Evolutionary conservation across 2,888 invertebrate species (phyloP).

Genomic region (Diadegma fenestrale): DNA sequence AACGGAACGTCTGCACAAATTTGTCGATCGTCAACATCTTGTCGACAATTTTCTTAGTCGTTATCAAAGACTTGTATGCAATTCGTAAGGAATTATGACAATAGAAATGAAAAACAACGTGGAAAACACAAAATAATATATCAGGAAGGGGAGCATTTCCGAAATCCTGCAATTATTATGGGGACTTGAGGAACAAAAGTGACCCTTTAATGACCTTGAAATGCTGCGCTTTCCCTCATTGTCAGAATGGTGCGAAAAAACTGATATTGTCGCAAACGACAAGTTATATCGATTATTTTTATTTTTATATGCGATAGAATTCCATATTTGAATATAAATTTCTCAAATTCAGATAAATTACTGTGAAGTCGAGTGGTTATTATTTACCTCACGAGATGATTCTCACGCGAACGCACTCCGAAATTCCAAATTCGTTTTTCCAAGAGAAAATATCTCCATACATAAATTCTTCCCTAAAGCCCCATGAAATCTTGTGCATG

Average conservation of each 20-base stretch:
- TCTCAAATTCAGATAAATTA: not conserved
- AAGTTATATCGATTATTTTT: not conserved
- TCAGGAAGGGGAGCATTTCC: not conserved
- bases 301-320: not conserved
- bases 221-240: not conserved
- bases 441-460: not conserved
- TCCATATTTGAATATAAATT: not conserved
- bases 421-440: not conserved
- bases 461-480: not conserved
- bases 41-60: not conserved
- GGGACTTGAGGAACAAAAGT: not conserved
- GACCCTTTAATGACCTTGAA: not conserved
- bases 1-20: not conserved
- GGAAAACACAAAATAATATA: not conserved
- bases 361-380: not conserved
- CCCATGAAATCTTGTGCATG: not conserved
- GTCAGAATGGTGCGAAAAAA: not conserved
- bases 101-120: not conserved
- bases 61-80: no score
- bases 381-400: not conserved
- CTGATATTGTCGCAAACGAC: not conserved
- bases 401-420: not conserved
- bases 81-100: not conserved
- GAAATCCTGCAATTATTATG: not conserved
- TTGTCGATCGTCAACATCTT: not conserved